Percentiles rank a stretch among this genome's conserved stretches.
Conservation (phyloP, 2,113 vertebrate species). For the Eurypyga helias region DNA sequence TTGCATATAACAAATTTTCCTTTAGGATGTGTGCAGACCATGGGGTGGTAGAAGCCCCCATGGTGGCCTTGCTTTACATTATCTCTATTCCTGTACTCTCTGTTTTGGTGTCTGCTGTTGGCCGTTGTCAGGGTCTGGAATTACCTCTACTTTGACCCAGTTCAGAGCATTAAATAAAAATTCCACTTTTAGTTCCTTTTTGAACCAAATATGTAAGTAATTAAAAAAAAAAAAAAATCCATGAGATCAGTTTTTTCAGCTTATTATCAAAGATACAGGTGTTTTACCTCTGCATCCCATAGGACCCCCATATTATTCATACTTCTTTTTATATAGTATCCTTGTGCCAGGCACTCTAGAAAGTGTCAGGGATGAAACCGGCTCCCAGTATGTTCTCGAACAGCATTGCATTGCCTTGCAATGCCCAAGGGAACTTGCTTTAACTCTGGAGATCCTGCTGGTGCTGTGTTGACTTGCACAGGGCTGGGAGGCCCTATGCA, state of each 20-base stretch:
- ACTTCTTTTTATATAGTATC: neutral
- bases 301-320: neutral
- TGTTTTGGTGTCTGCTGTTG: neutral
- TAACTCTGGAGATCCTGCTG: neutral
- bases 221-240: neutral
- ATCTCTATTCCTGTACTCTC: neutral
- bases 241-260: neutral
- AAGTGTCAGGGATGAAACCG: neutral
- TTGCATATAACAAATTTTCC: neutral
- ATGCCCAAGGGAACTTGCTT: neutral
- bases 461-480: neutral
- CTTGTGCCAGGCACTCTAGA: neutral
- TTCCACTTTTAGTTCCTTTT: neutral
- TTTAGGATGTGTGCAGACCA: neutral
- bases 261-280: neutral
- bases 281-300: neutral
- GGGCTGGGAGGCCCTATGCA: neutral
- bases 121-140: neutral
- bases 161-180: neutral
- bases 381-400: neutral
- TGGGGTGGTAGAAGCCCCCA: neutral
- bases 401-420: neutral
- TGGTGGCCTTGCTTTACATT: neutral
- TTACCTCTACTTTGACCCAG: neutral
- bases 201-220: neutral